Evolutionary conservation across 2,113 vertebrate species (phyloP).

Genomic region (Ciconia stormi): DNA sequence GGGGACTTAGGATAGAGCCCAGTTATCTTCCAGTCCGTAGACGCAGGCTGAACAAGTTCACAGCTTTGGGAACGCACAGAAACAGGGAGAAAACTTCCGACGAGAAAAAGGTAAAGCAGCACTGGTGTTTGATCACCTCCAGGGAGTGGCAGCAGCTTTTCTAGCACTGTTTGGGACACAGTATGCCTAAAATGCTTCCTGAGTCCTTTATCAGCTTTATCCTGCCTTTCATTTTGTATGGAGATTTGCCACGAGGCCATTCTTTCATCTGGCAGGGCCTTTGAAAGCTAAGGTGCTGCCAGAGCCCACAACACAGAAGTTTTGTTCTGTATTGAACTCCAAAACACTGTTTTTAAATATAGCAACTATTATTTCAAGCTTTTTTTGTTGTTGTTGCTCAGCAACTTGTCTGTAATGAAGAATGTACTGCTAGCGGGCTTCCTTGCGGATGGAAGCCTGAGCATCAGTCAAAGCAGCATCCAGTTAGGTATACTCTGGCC

Average conservation of each 20-base stretch:
- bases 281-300: background rate
- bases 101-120: background rate
- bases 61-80: background rate
- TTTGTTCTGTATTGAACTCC: background rate
- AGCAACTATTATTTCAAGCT: background rate
- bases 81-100: background rate
- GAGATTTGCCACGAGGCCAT: background rate
- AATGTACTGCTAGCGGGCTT: background rate
- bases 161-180: background rate
- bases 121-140: background rate
- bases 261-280: background rate
- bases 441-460: background rate
- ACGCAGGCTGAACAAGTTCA: background rate
- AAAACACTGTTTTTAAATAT: background rate
- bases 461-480: background rate
- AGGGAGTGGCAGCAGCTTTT: background rate
- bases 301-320: background rate
- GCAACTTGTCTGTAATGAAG: background rate
- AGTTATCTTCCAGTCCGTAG: accelerated
- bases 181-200: background rate
- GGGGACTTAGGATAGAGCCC: background rate
- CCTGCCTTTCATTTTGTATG: background rate
- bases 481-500: background rate
- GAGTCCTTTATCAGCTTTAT: background rate
- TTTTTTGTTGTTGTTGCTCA: background rate